Percentiles rank a stretch among this genome's conserved stretches.
Conservation (phyloP, 2,113 vertebrate species). For the Psettodes erumei region DNA sequence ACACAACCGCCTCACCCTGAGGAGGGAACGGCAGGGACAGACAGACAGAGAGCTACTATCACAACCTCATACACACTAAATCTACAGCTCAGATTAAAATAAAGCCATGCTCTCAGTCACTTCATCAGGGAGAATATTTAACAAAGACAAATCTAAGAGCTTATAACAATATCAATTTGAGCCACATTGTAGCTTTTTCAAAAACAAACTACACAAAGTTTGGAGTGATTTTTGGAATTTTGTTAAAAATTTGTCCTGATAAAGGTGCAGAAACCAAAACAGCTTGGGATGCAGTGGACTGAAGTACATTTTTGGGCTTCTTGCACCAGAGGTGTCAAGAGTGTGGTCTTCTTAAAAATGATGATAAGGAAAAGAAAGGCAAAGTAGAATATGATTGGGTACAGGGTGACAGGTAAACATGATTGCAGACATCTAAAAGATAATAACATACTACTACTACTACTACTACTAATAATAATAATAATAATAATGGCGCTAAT, state of each 20-base stretch:
- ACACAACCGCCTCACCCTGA: conserved; percentile 91
- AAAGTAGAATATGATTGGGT: background rate
- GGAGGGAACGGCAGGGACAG: background rate
- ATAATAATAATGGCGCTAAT: too few relatives aligned
- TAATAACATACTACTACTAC: too few relatives aligned
- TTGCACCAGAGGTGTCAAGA: background rate
- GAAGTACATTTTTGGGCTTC: background rate
- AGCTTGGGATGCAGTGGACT: too few relatives aligned
- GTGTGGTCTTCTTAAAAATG: background rate
- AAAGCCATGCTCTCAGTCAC: background rate
- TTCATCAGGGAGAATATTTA: background rate
- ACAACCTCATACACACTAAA: too few relatives aligned
- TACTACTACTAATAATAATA: too few relatives aligned
- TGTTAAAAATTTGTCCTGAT: too few relatives aligned
- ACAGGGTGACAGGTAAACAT: background rate
- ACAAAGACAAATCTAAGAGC: background rate
- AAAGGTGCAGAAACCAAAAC: background rate
- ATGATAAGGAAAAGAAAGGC: background rate
- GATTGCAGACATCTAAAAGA: too few relatives aligned
- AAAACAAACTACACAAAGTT: too few relatives aligned
- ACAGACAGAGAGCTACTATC: background rate
- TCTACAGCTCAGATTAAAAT: too few relatives aligned
- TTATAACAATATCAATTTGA: background rate
- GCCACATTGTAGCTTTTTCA: background rate
- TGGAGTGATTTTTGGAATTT: too few relatives aligned